Percentiles rank a stretch among this genome's conserved stretches.
Conservation (phyloP, 1,140 invertebrate genomes). For the Nylanderia fulva region DNA sequence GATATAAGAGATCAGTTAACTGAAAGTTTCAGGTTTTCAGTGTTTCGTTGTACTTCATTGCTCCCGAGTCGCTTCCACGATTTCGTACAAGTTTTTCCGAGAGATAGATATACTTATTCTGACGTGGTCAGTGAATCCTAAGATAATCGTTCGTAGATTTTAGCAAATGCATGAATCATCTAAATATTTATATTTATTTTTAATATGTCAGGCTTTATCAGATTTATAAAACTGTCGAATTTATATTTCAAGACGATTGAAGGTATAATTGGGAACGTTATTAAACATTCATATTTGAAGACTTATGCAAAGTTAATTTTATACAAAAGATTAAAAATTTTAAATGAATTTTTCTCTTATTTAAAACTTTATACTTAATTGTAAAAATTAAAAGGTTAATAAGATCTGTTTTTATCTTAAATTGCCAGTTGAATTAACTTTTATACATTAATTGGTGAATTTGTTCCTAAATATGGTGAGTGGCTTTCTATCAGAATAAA, state of each 20-base stretch:
- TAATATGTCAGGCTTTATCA: no score
- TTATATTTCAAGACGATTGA: no score
- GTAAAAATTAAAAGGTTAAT: not conserved
- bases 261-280: no score
- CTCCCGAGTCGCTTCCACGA: conserved; percentile 3
- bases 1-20: conserved; percentile 11
- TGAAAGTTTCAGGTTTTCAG: conserved; percentile 11
- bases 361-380: not conserved
- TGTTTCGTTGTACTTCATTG: conserved; percentile 13
- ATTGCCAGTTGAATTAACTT: not conserved
- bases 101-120: no score
- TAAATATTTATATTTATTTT: not conserved
- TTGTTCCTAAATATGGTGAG: not conserved
- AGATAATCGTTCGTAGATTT: conserved; percentile 4
- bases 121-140: not conserved
- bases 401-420: not conserved
- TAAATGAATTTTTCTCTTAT: not conserved
- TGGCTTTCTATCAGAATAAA: not conserved
- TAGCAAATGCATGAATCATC: not conserved
- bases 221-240: no score
- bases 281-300: no score
- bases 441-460: not conserved
- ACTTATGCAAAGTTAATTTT: not conserved
- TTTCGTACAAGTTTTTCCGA: conserved; percentile 8
- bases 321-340: not conserved